Conservation (phyloP, 2,888 invertebrate species). For the Phymatocera aterrima region DNA sequence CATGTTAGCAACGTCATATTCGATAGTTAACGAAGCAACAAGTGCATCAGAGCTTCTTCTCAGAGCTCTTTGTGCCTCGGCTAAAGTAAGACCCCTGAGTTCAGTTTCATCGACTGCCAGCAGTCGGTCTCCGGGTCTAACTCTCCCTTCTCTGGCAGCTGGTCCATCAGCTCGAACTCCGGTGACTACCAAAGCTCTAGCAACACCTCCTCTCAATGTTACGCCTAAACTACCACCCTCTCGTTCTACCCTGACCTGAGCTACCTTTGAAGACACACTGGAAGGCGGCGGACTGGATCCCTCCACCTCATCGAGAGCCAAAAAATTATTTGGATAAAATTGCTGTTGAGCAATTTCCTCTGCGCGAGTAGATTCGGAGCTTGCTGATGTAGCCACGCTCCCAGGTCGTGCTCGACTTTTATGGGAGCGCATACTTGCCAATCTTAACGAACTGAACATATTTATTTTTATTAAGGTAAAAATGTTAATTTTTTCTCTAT, state of each 20-base stretch:
- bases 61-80: conserved; percentile 90
- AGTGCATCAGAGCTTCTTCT: conserved; percentile 80
- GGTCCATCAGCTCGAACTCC: conserved; percentile 93
- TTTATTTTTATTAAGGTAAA: conserved; percentile 50
- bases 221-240: conserved; percentile 91
- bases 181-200: conserved; percentile 90
- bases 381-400: conserved; percentile 71
- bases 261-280: conserved; percentile 85
- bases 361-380: conserved; percentile 66
- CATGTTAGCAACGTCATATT: conserved; percentile 94
- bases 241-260: conserved; percentile 88
- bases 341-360: conserved; percentile 61
- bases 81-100: conserved; percentile 79
- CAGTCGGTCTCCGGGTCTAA: conserved; percentile 93
- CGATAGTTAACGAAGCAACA: conserved; percentile 89
- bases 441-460: conserved; percentile 72
- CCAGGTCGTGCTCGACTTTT: conserved; percentile 69
- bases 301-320: conserved; percentile 63
- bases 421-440: conserved; percentile 71
- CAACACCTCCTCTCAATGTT: conserved; percentile 87
- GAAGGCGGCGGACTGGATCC: conserved; percentile 55
- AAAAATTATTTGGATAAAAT: conserved; percentile 60
- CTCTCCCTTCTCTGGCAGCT: conserved; percentile 89
- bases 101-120: conserved; percentile 87
- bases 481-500: too few species aligned